Percentiles rank a stretch among this genome's conserved stretches.
Evolutionary conservation across 2,888 invertebrate species (phyloP).

Genomic region (Salticus scenicus): DNA sequence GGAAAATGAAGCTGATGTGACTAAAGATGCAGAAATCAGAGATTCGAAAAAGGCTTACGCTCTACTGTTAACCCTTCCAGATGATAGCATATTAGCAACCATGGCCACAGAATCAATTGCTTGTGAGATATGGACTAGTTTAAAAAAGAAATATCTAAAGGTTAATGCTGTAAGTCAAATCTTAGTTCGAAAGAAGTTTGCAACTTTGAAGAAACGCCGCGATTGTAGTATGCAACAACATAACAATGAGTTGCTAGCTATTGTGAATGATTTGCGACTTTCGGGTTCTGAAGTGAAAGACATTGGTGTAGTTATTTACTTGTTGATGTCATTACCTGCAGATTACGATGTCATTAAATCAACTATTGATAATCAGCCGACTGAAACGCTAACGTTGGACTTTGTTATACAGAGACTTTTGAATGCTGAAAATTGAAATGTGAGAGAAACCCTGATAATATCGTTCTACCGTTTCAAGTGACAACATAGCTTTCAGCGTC

Average conservation of each 20-base stretch:
- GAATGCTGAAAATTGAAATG: slow-evolving; percentile 22
- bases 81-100: slow-evolving; percentile 16
- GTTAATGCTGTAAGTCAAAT: slow-evolving; percentile 8
- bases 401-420: slow-evolving; percentile 30
- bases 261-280: not conserved
- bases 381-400: slow-evolving; percentile 21
- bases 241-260: not conserved
- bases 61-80: not conserved
- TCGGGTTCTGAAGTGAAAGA: not conserved
- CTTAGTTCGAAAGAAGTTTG: too few species aligned
- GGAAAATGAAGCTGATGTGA: too few species aligned
- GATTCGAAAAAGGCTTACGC: slow-evolving; percentile 20
- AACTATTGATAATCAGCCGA: slow-evolving; percentile 29
- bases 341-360: slow-evolving; percentile 17
- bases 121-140: not conserved
- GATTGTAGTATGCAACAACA: slow-evolving; percentile 2
- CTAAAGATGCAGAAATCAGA: slow-evolving; percentile 12
- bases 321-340: too few species aligned
- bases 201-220: not conserved
- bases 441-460: slow-evolving; percentile 9
- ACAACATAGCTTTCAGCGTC: slow-evolving; percentile 17
- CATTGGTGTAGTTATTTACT: not conserved
- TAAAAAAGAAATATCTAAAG: not conserved
- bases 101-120: not conserved
- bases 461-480: not conserved